phyloP scores from a whole-genome alignment of 2,113 vertebrate genomes.

The Aplodontia rufa region DNA sequence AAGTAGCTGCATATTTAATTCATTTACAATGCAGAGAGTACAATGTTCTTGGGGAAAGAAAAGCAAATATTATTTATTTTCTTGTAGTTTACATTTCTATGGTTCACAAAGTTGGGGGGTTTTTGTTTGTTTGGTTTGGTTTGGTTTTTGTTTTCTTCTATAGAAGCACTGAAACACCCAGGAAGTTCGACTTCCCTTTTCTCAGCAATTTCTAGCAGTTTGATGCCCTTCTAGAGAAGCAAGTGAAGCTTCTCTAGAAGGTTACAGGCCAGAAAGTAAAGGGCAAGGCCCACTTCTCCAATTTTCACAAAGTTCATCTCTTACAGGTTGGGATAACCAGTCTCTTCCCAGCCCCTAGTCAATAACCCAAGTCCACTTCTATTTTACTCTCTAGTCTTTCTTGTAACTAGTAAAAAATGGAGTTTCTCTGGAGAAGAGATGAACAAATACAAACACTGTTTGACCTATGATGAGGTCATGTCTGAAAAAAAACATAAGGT shows the following conservation, averaged over 20 bases:
- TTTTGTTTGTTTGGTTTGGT: neutral
- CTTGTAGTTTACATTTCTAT: neutral
- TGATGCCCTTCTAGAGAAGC: rapidly evolving
- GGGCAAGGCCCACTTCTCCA: neutral
- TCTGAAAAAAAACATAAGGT: neutral
- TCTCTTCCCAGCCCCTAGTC: neutral
- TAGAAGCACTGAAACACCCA: neutral
- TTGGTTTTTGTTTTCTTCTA: too few relatives aligned
- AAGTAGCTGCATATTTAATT: neutral
- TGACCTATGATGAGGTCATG: neutral
- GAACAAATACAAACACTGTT: neutral
- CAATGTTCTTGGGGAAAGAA: neutral
- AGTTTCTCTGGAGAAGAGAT: neutral
- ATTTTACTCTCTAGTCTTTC: neutral
- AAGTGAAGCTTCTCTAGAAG: neutral
- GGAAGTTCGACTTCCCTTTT: neutral
- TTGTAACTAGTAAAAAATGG: neutral
- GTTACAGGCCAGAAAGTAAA: neutral
- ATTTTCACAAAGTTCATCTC: neutral
- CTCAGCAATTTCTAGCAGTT: neutral
- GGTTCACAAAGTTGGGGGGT: neutral
- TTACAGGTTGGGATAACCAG: neutral
- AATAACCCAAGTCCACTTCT: neutral
- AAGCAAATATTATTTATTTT: neutral
- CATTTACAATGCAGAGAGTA: neutral